Percentiles rank a stretch among this genome's conserved stretches.
These are phyloP conservation scores for Hapalemur alaotrensis DNA, from an alignment of 2,797 vertebrate species.

Conservation along the genomic window DNA sequence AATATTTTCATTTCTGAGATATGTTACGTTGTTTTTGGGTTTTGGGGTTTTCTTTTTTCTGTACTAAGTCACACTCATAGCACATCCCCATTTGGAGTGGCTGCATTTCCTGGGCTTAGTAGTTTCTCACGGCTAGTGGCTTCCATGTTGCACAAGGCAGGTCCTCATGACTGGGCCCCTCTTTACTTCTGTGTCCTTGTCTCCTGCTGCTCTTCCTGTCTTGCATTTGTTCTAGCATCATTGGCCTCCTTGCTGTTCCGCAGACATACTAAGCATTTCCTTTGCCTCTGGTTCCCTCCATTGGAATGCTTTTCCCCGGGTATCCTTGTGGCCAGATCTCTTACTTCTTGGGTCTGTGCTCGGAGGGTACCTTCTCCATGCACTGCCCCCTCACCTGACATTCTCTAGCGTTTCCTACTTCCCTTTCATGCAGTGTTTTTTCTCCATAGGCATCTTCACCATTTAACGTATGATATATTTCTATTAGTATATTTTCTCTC, in stretches of 20 bases:
- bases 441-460: background rate
- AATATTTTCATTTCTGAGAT: background rate
- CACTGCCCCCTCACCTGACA: fast-evolving
- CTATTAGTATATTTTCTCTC: background rate
- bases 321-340: too few relatives aligned
- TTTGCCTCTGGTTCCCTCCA: background rate
- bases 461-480: background rate
- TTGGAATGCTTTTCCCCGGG: background rate
- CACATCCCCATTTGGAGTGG: background rate
- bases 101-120: fast-evolving
- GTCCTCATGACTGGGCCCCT: fast-evolving
- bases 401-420: background rate
- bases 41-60: background rate
- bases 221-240: background rate
- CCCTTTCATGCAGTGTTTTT: background rate
- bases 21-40: background rate
- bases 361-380: background rate
- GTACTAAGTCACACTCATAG: background rate
- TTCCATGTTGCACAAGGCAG: fast-evolving
- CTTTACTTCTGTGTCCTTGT: background rate
- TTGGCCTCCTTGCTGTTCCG: background rate
- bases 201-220: background rate
- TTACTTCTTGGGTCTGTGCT: background rate
- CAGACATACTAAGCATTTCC: background rate
- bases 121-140: background rate